Percentiles rank a stretch among this genome's conserved stretches.
Conservation (phyloP, 2,888 invertebrate genomes). For the Hirudinaria manillensis region DNA sequence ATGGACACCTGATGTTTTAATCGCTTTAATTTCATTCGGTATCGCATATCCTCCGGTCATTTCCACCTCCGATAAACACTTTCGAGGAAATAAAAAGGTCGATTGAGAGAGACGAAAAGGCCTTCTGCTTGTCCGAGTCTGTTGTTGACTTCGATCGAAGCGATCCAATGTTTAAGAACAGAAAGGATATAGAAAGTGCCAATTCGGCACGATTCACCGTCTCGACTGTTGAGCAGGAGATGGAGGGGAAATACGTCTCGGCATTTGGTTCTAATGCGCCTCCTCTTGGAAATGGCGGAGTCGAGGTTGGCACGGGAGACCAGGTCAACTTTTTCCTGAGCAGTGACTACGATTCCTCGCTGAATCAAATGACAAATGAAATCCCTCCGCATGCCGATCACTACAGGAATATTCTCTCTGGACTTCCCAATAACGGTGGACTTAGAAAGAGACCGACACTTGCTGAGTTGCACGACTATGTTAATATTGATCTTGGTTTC, state of each 20-base stretch:
- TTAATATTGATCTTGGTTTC: neutral
- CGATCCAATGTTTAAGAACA: neutral
- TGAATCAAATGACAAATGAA: constrained; percentile 63
- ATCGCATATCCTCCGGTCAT: too few species aligned
- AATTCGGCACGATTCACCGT: constrained; percentile 15
- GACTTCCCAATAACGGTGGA: constrained; percentile 39
- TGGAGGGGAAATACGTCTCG: constrained; percentile 6
- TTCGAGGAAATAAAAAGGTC: too few species aligned
- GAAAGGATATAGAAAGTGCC: neutral
- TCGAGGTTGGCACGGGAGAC: neutral
- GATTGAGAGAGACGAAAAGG: too few species aligned
- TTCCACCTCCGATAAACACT: too few species aligned
- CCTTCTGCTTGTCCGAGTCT: too few species aligned
- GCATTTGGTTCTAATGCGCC: neutral
- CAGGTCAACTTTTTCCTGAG: constrained; percentile 4
- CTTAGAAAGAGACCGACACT: constrained; percentile 41
- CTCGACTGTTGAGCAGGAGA: constrained; percentile 6
- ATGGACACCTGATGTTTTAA: constrained; percentile 15
- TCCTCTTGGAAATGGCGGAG: neutral
- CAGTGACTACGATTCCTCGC: constrained; percentile 41
- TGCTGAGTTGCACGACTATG: constrained; percentile 38
- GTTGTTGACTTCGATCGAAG: too few species aligned
- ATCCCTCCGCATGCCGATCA: constrained; percentile 75
- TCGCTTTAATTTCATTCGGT: neutral
- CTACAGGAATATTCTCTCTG: constrained; percentile 65